phyloP scores from a whole-genome alignment of 2,113 vertebrate species.

The Microcebus murinus region DNA sequence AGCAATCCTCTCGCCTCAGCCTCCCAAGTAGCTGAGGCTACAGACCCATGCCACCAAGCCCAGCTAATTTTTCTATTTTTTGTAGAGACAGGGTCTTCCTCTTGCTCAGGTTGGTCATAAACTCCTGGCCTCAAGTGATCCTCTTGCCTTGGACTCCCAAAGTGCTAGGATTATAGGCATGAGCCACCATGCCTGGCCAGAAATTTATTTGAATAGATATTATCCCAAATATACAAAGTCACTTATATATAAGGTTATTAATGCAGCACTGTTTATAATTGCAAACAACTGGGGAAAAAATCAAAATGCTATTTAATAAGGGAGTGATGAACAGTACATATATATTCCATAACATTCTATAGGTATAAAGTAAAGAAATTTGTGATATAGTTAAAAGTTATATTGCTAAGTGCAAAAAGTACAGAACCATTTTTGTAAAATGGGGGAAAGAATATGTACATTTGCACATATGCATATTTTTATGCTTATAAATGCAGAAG shows the following conservation, averaged over 20 bases:
- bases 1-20: too few species aligned
- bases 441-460: not conserved
- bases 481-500: not conserved
- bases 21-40: too few species aligned
- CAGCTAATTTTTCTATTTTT: too few species aligned
- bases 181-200: not conserved
- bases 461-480: not conserved
- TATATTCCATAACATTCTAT: not conserved
- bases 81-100: too few species aligned
- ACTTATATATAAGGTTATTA: not conserved
- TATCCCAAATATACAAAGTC: constrained; percentile 31
- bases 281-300: not conserved
- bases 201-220: constrained; percentile 8
- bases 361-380: not conserved
- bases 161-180: too few species aligned
- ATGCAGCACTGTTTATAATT: not conserved
- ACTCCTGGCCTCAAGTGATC: too few species aligned
- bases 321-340: not conserved
- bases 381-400: not conserved
- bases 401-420: not conserved
- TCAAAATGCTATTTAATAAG: not conserved
- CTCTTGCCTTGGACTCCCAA: too few species aligned
- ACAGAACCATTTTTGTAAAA: constrained; percentile 5
- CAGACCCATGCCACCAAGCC: too few species aligned
- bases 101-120: too few species aligned